Evolutionary conservation across 1,140 invertebrate genomes (phyloP).

Genomic region (Magallana gigas): DNA sequence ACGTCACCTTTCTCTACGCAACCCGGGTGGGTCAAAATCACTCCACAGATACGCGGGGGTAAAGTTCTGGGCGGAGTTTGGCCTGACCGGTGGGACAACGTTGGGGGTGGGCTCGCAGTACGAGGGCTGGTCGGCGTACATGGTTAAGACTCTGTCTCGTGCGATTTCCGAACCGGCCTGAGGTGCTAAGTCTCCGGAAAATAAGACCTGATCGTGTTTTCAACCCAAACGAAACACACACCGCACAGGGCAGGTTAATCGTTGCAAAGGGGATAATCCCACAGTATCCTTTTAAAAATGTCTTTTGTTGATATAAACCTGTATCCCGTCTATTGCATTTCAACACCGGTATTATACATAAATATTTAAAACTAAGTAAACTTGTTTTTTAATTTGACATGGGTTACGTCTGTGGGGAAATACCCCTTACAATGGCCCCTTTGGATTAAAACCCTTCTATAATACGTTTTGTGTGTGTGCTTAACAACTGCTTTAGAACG

Average conservation of each 20-base stretch:
- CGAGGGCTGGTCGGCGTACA: conserved; percentile 28
- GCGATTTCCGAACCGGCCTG: background rate
- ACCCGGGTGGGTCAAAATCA: conserved; percentile 38
- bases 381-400: conserved; percentile 10
- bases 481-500: background rate
- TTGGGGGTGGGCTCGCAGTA: conserved; percentile 42
- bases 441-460: conserved; percentile 9
- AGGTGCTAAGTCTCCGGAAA: background rate
- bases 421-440: conserved; percentile 23
- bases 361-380: conserved; percentile 19
- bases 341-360: background rate
- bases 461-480: conserved; percentile 20
- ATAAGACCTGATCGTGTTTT: background rate
- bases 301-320: background rate
- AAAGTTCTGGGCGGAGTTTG: conserved; percentile 38
- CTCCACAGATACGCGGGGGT: conserved; percentile 42
- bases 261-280: background rate
- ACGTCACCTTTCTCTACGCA: conserved; percentile 38
- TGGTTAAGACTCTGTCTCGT: background rate
- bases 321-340: conserved; percentile 1
- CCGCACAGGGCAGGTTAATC: background rate
- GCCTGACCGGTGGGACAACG: background rate
- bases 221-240: background rate
- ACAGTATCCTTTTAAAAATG: conserved; percentile 14
- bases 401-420: background rate